These are phyloP conservation scores for Otus scops DNA, from an alignment of 2,797 vertebrate genomes.

Conservation along the genomic window DNA sequence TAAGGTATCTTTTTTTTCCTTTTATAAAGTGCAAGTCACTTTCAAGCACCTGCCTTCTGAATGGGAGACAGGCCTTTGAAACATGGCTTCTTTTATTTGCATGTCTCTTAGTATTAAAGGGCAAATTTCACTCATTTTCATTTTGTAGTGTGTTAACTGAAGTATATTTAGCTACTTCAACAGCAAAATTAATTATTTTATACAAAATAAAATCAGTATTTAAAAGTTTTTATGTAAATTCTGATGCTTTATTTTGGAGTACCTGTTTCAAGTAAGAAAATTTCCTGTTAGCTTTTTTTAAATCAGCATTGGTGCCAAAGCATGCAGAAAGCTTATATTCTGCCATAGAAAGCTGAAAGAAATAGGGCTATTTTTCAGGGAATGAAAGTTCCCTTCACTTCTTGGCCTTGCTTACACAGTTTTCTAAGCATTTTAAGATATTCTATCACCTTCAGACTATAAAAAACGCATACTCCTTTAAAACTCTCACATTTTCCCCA, in stretches of 20 bases:
- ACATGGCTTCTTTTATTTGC: not conserved
- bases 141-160: not conserved
- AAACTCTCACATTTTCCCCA: not conserved
- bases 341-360: not conserved
- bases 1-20: not conserved
- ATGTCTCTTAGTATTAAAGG: not conserved
- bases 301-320: not conserved
- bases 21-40: not conserved
- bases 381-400: not conserved
- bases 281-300: not conserved
- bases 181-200: not conserved
- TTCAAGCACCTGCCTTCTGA: not conserved
- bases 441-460: not conserved
- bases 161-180: not conserved
- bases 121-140: not conserved
- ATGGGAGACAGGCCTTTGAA: not conserved
- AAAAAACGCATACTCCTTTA: not conserved
- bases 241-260: not conserved
- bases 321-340: not conserved
- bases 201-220: not conserved
- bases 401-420: not conserved
- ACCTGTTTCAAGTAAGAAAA: not conserved
- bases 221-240: not conserved
- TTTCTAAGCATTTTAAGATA: slow-evolving; percentile 15
- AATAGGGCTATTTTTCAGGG: not conserved